phyloP scores from a whole-genome alignment of 2,888 invertebrate species.

The Orthosia gracilis region DNA sequence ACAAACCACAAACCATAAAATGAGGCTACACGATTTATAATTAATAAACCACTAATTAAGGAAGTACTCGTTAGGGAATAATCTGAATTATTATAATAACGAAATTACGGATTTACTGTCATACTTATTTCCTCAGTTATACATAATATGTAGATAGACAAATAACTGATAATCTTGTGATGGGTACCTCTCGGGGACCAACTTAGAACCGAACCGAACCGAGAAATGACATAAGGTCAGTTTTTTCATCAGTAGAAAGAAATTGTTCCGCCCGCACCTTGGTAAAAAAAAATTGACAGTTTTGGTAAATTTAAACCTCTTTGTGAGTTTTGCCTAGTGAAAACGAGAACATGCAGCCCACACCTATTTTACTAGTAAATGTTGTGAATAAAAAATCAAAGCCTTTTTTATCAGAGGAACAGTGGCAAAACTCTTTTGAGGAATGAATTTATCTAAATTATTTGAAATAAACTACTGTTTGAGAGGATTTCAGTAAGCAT shows the following conservation, averaged over 20 bases:
- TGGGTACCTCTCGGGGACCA: too few species aligned
- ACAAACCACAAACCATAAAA: conserved; percentile 46
- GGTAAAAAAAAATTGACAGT: too few species aligned
- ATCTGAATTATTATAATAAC: conserved; percentile 1
- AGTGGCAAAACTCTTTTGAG: not conserved
- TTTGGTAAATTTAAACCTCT: not conserved
- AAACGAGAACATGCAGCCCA: too few species aligned
- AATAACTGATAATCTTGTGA: too few species aligned
- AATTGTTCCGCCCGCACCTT: too few species aligned
- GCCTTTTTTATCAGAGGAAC: not conserved
- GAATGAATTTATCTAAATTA: too few species aligned
- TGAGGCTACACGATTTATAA: conserved; percentile 36
- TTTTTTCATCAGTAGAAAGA: too few species aligned
- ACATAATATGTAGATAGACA: not conserved
- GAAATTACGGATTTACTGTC: not conserved
- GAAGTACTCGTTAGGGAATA: conserved; percentile 16
- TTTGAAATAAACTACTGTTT: too few species aligned
- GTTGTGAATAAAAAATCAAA: not conserved
- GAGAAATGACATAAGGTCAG: too few species aligned
- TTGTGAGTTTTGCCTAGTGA: not conserved
- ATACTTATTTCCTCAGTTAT: not conserved
- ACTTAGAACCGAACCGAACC: too few species aligned
- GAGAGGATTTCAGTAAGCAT: not conserved
- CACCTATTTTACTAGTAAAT: not conserved
- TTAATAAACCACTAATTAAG: conserved; percentile 56